Percentiles rank a stretch among this genome's conserved stretches.
These are phyloP conservation scores for Drosophila trichaetosa DNA, from an alignment of 2,888 invertebrate species.

Conservation along the genomic window DNA sequence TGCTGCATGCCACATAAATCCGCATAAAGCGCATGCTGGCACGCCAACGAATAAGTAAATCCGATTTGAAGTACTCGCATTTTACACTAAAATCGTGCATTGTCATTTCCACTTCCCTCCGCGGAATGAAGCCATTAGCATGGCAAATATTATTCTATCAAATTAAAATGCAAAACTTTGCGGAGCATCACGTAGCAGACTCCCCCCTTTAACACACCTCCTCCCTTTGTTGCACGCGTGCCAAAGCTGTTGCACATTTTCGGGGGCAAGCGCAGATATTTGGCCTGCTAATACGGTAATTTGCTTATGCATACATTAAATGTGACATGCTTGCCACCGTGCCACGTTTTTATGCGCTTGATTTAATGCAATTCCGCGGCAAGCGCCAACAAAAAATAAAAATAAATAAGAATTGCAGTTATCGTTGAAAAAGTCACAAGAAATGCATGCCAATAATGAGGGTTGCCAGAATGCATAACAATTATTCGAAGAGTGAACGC, in stretches of 20 bases:
- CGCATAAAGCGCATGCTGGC: slow-evolving; percentile 40
- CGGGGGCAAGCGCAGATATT: slow-evolving; percentile 39
- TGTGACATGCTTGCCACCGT: slow-evolving; percentile 41
- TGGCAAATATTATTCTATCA: slow-evolving; percentile 77
- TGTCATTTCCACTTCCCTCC: slow-evolving; percentile 34
- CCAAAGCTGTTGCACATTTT: slow-evolving; percentile 56
- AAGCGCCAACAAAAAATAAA: slow-evolving; percentile 18
- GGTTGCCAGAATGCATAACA: slow-evolving; percentile 28
- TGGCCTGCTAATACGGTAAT: slow-evolving; percentile 68
- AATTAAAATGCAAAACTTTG: slow-evolving; percentile 75
- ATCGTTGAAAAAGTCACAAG: slow-evolving; percentile 18
- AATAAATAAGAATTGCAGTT: background rate
- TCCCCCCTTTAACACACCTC: background rate
- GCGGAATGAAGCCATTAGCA: slow-evolving; percentile 75
- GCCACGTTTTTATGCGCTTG: slow-evolving; percentile 54
- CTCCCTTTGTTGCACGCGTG: slow-evolving; percentile 4
- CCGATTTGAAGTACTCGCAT: slow-evolving; percentile 48
- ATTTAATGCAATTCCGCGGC: slow-evolving; percentile 58
- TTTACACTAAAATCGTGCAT: slow-evolving; percentile 49
- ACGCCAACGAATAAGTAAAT: slow-evolving; percentile 46
- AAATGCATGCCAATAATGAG: slow-evolving; percentile 28
- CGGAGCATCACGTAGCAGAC: slow-evolving; percentile 62
- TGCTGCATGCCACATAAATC: slow-evolving; percentile 53
- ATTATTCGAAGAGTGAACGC: slow-evolving; percentile 16
- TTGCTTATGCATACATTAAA: slow-evolving; percentile 68